Evolutionary conservation across 2,888 invertebrate species (phyloP).

Genomic region (Tuta absoluta): DNA sequence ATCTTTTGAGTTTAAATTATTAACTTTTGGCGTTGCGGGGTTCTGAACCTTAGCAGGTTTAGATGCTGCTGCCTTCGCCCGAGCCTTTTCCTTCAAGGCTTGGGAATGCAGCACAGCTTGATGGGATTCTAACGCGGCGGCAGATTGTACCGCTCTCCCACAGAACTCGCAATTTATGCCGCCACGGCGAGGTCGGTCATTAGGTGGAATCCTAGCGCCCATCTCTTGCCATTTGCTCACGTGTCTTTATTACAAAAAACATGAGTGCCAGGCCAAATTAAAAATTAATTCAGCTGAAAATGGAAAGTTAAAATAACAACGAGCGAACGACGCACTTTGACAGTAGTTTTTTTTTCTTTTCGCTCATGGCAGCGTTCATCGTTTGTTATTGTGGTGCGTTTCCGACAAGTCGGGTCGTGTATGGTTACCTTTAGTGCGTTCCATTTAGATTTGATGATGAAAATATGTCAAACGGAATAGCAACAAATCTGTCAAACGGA

Average conservation of each 20-base stretch:
- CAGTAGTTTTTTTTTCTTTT: slow-evolving; percentile 27
- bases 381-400: too few relatives aligned
- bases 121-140: slow-evolving; percentile 51
- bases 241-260: not conserved
- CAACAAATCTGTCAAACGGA: slow-evolving; percentile 3
- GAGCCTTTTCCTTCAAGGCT: slow-evolving; percentile 31
- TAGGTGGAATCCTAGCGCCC: slow-evolving; percentile 55
- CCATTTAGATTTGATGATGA: not conserved
- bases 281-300: slow-evolving; percentile 2
- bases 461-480: not conserved
- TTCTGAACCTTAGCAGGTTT: slow-evolving; percentile 20
- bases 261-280: not conserved
- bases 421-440: not conserved
- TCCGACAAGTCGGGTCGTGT: too few relatives aligned
- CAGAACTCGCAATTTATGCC: slow-evolving; percentile 56
- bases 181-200: slow-evolving; percentile 45
- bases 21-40: not conserved
- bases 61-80: slow-evolving; percentile 28
- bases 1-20: not conserved
- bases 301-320: not conserved
- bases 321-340: slow-evolving; percentile 43
- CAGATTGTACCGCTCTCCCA: slow-evolving; percentile 48
- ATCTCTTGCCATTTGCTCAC: slow-evolving; percentile 44
- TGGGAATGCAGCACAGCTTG: slow-evolving; percentile 44
- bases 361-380: slow-evolving; percentile 3